Percentiles rank a stretch among this genome's conserved stretches.
phyloP scores from a whole-genome alignment of 2,797 vertebrate genomes.

The Liasis olivaceus region DNA sequence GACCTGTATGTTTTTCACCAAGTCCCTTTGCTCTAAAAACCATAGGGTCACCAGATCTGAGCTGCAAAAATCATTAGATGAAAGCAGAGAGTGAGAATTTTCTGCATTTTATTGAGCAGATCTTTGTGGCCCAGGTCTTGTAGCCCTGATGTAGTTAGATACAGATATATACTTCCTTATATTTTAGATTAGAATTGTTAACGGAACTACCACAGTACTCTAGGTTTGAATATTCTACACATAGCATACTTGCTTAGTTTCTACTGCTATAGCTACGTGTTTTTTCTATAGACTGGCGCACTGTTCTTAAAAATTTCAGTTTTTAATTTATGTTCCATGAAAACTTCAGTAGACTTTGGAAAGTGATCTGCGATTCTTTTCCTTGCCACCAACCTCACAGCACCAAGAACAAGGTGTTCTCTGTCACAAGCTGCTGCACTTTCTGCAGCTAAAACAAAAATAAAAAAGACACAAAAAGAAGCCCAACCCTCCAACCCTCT shows the following conservation, averaged over 20 bases:
- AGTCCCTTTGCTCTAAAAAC: too few relatives aligned
- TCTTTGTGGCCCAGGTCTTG: background rate
- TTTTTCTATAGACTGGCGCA: background rate
- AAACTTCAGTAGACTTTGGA: background rate
- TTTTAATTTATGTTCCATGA: background rate
- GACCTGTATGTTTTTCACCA: too few relatives aligned
- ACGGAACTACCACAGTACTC: background rate
- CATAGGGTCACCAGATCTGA: too few relatives aligned
- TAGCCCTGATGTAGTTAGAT: background rate
- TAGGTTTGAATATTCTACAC: background rate
- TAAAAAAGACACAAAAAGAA: background rate
- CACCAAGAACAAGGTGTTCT: background rate
- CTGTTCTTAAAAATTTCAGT: background rate
- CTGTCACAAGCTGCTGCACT: background rate
- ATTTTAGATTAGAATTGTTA: background rate
- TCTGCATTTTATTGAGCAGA: background rate
- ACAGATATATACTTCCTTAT: background rate
- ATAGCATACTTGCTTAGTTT: background rate
- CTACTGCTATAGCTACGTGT: background rate
- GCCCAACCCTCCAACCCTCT: background rate
- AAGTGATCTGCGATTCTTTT: background rate
- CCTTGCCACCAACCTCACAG: background rate
- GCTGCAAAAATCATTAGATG: background rate
- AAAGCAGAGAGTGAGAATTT: background rate
- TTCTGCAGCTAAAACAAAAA: background rate